A percentile compares a stretch with the other conserved stretches of the same genome.
phyloP scores from a whole-genome alignment of 2,797 vertebrate species.

The Eurystomus glaucurus region DNA sequence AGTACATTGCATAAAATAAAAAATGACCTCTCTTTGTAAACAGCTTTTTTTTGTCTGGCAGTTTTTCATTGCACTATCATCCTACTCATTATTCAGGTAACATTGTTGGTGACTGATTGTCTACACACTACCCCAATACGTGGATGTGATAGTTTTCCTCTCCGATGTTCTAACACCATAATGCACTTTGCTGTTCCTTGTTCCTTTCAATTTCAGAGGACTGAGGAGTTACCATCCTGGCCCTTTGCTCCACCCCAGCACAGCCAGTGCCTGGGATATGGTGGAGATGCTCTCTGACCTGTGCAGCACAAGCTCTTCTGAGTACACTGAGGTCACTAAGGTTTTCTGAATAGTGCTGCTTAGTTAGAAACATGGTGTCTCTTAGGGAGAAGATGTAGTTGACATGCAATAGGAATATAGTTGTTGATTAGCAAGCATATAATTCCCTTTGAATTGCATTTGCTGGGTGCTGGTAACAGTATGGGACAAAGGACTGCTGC shows the following conservation, averaged over 20 bases:
- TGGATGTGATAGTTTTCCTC: background rate
- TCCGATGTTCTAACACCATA: background rate
- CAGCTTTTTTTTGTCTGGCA: background rate
- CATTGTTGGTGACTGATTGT: background rate
- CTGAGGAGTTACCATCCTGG: background rate
- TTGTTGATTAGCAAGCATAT: background rate
- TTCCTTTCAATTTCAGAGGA: background rate
- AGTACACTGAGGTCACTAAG: fast-evolving
- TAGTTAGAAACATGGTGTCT: background rate
- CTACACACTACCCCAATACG: background rate
- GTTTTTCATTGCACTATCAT: fast-evolving
- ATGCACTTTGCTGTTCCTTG: background rate
- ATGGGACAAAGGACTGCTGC: background rate
- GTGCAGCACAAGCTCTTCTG: background rate
- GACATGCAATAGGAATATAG: background rate
- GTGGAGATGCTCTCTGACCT: background rate
- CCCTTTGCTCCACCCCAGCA: background rate
- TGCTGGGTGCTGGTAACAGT: background rate
- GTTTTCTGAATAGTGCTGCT: background rate
- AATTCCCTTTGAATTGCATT: background rate
- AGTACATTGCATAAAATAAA: background rate
- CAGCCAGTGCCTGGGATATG: background rate
- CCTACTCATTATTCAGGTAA: fast-evolving
- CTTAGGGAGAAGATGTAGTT: background rate
- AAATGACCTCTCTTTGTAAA: background rate